Conservation (phyloP, 2,888 invertebrate genomes). For the Anthoptus insignis region DNA sequence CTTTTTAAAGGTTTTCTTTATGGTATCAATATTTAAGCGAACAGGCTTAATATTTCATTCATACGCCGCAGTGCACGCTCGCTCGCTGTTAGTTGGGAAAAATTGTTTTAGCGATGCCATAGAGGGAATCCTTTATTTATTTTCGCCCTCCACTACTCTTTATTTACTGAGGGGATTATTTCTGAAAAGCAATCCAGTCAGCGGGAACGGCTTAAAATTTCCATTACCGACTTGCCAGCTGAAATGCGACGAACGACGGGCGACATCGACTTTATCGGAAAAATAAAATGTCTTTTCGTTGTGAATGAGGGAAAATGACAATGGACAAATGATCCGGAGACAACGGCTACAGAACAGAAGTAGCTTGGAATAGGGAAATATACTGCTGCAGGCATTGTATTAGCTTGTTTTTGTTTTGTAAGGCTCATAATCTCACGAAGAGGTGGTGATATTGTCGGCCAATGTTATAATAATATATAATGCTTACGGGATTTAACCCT, state of each 20-base stretch:
- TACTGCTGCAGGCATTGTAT: too few relatives aligned
- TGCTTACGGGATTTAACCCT: too few relatives aligned
- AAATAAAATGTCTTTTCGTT: conserved; percentile 9
- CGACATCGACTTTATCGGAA: conserved; percentile 2
- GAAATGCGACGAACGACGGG: conserved; percentile 6
- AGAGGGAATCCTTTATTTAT: conserved; percentile 40
- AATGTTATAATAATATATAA: too few relatives aligned
- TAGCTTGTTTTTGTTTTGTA: too few relatives aligned
- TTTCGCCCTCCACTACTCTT: conserved; percentile 35
- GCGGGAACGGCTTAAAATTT: conserved; percentile 43
- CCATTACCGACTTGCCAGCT: conserved; percentile 33
- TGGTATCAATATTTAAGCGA: conserved; percentile 1
- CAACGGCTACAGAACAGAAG: background rate
- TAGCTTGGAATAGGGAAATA: background rate
- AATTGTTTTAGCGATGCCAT: conserved; percentile 30
- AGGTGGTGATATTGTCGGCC: too few relatives aligned
- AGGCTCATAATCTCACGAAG: too few relatives aligned
- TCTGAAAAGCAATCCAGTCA: conserved; percentile 38
- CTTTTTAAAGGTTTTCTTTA: background rate
- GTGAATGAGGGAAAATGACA: background rate
- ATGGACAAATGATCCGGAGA: background rate
- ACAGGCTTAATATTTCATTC: conserved; percentile 17
- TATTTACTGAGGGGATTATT: conserved; percentile 42
- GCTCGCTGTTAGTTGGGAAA: conserved; percentile 30
- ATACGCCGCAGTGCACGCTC: conserved; percentile 33